Percentiles rank a stretch among this genome's conserved stretches.
Conservation (phyloP, 1,140 invertebrate genomes). For the Caerostris darwini region DNA sequence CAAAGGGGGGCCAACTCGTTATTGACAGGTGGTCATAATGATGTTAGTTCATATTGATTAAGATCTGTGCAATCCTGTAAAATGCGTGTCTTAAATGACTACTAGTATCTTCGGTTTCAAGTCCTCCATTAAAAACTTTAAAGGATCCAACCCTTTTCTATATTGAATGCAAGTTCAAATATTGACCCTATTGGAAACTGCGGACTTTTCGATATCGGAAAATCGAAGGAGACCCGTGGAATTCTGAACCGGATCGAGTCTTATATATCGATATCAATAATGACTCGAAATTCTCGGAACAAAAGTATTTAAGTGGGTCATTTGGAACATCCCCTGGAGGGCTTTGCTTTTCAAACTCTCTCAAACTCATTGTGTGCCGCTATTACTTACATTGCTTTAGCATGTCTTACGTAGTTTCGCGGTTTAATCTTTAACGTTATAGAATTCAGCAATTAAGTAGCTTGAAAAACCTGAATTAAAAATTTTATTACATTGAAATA, state of each 20-base stretch:
- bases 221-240: not conserved
- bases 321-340: not conserved
- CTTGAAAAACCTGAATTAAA: too few relatives aligned
- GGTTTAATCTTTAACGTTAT: too few relatives aligned
- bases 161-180: constrained; percentile 21
- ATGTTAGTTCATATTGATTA: too few relatives aligned
- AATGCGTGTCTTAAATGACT: too few relatives aligned
- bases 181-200: not conserved
- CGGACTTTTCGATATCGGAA: constrained; percentile 17
- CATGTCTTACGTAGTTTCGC: too few relatives aligned
- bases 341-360: too few relatives aligned
- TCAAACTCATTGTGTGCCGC: not conserved
- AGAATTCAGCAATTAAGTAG: too few relatives aligned
- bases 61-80: too few relatives aligned
- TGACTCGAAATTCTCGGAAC: not conserved
- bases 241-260: not conserved
- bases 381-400: not conserved
- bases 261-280: constrained; percentile 18
- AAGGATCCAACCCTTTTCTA: not conserved
- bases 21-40: too few relatives aligned
- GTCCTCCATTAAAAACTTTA: not conserved
- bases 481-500: too few relatives aligned
- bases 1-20: too few relatives aligned
- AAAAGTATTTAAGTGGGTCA: constrained; percentile 3
- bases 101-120: not conserved